phyloP scores from a whole-genome alignment of 2,113 vertebrate species.

The Xiphias gladius region DNA sequence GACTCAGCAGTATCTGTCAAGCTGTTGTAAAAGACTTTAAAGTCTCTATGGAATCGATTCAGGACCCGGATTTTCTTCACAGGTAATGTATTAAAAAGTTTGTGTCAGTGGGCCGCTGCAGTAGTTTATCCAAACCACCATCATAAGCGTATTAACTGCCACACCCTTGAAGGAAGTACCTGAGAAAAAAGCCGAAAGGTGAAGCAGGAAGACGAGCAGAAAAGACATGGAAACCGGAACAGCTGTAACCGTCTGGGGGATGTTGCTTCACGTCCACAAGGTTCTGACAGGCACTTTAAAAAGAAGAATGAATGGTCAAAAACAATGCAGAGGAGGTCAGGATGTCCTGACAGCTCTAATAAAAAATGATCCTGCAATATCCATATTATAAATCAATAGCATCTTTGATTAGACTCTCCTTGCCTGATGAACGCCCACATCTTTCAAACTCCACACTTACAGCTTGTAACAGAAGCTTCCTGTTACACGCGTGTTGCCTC shows the following conservation, averaged over 20 bases:
- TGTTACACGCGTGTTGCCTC: too few species aligned
- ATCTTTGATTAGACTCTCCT: not conserved
- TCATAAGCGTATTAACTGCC: too few species aligned
- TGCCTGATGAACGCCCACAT: not conserved
- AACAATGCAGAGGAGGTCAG: not conserved
- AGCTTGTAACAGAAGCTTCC: not conserved
- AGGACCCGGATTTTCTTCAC: not conserved
- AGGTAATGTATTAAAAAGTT: not conserved
- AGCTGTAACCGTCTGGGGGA: not conserved
- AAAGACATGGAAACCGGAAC: too few species aligned
- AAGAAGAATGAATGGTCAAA: not conserved
- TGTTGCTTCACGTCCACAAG: not conserved
- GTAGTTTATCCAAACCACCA: too few species aligned
- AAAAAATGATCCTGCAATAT: not conserved
- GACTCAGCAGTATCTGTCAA: not conserved
- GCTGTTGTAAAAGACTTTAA: too few species aligned
- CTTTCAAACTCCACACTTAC: not conserved
- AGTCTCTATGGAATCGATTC: not conserved
- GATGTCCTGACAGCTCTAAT: not conserved
- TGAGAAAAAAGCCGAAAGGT: too few species aligned
- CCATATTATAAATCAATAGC: not conserved
- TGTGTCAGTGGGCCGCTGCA: too few species aligned
- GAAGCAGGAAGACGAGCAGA: too few species aligned
- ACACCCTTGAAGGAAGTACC: too few species aligned
- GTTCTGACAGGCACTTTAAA: not conserved